Evolutionary conservation across 2,113 vertebrate genomes (phyloP).

Genomic region (Grallaria varia): DNA sequence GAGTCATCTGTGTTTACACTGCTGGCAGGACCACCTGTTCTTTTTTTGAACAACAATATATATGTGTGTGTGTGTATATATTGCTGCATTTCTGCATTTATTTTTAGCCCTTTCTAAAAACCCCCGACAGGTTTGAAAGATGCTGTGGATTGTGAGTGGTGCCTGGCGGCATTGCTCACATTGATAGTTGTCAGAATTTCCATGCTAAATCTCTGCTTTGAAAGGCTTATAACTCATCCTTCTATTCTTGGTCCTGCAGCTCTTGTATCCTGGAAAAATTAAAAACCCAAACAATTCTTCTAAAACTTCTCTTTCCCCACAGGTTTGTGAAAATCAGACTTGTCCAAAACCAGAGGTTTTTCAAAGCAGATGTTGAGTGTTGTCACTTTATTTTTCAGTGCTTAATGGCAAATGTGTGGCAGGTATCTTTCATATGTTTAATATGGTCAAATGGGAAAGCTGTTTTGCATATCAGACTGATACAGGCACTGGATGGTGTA

Average conservation of each 20-base stretch:
- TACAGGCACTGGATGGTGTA: background rate
- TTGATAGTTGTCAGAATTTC: conserved; percentile 54
- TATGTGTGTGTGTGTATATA: background rate
- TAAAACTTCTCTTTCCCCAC: background rate
- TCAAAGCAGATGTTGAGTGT: background rate
- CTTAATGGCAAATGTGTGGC: background rate
- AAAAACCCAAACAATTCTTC: background rate
- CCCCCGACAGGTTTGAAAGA: conserved; percentile 38
- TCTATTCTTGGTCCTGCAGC: conserved; percentile 43
- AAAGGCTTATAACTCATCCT: conserved; percentile 39
- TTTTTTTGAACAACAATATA: conserved; percentile 10
- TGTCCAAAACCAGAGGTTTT: background rate
- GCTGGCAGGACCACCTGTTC: conserved; percentile 41
- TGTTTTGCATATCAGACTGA: background rate
- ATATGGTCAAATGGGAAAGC: background rate
- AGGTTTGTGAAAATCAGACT: background rate
- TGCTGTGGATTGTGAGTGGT: conserved; percentile 29
- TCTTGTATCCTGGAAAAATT: background rate
- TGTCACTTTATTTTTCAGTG: background rate
- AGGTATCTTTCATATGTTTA: background rate
- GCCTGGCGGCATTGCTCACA: conserved; percentile 40
- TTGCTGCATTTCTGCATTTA: conserved; percentile 51
- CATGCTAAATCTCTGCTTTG: conserved; percentile 56
- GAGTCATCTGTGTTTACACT: conserved; percentile 25
- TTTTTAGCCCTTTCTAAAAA: conserved; percentile 60